Percentiles rank a stretch among this genome's conserved stretches.
These are phyloP conservation scores for Trematocara marginatum DNA, from an alignment of 2,113 vertebrate genomes.

Conservation along the genomic window DNA sequence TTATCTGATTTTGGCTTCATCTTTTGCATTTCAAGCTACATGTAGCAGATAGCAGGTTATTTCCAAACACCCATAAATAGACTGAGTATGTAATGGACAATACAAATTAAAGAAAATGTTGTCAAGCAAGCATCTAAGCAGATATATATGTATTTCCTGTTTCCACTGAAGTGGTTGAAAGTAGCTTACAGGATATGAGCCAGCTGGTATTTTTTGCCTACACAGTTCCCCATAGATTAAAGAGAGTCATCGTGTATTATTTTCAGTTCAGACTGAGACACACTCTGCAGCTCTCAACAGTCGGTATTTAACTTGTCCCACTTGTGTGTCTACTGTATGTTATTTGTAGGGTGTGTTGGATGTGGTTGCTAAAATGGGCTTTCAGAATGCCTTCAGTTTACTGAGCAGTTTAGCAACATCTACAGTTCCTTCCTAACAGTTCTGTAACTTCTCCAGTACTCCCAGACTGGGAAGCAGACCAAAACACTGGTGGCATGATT, in stretches of 20 bases:
- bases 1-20: not conserved
- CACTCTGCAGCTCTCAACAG: not conserved
- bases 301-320: not conserved
- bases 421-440: not conserved
- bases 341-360: not conserved
- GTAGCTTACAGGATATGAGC: not conserved
- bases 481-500: constrained; percentile 9
- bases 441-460: not conserved
- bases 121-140: not conserved
- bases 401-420: not conserved
- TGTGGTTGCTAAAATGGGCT: not conserved
- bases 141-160: not conserved
- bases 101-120: not conserved
- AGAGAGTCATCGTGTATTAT: not conserved
- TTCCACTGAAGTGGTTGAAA: not conserved
- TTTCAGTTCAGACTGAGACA: not conserved
- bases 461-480: not conserved
- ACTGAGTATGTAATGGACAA: not conserved
- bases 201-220: not conserved
- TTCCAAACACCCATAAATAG: not conserved
- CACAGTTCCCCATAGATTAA: not conserved
- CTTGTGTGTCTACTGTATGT: not conserved
- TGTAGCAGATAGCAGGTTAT: not conserved
- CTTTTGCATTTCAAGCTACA: not conserved
- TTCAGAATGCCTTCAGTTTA: not conserved